A percentile compares a stretch with the other conserved stretches of the same genome.
Evolutionary conservation across 2,888 invertebrate species (phyloP).

Genomic region (Galeruca laticollis): DNA sequence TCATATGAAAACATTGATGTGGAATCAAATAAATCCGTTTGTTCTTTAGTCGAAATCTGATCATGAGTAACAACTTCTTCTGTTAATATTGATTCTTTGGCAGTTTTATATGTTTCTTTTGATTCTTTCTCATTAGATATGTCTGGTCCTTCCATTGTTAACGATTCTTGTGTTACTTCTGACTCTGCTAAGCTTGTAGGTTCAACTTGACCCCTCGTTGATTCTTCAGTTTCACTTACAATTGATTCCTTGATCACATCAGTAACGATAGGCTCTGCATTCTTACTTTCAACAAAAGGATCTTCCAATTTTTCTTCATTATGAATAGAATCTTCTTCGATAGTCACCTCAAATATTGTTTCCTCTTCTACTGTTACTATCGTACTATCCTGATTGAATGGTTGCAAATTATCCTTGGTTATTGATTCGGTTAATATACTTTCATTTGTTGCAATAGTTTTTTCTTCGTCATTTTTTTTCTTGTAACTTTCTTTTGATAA

Average conservation of each 20-base stretch:
- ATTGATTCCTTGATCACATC: background rate
- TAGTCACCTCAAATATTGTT: constrained; percentile 3
- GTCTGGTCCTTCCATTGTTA: background rate
- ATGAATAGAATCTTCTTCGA: background rate
- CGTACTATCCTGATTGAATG: background rate
- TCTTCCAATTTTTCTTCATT: background rate
- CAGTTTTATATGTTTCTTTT: too few relatives aligned
- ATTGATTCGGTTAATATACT: background rate
- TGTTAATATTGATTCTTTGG: background rate
- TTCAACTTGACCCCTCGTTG: background rate
- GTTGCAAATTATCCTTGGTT: background rate
- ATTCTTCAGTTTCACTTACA: background rate
- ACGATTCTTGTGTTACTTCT: background rate
- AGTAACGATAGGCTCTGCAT: background rate
- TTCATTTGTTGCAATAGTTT: background rate
- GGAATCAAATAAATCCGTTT: background rate
- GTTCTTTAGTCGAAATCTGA: background rate
- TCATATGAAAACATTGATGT: background rate
- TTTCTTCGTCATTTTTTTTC: constrained; percentile 3
- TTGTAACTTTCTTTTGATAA: constrained; percentile 20
- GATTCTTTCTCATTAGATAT: too few relatives aligned
- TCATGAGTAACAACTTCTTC: background rate
- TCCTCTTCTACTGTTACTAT: background rate
- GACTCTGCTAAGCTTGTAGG: background rate
- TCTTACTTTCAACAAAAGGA: background rate